Conservation (phyloP, 2,888 invertebrate species). For the Colostygia pectinataria region DNA sequence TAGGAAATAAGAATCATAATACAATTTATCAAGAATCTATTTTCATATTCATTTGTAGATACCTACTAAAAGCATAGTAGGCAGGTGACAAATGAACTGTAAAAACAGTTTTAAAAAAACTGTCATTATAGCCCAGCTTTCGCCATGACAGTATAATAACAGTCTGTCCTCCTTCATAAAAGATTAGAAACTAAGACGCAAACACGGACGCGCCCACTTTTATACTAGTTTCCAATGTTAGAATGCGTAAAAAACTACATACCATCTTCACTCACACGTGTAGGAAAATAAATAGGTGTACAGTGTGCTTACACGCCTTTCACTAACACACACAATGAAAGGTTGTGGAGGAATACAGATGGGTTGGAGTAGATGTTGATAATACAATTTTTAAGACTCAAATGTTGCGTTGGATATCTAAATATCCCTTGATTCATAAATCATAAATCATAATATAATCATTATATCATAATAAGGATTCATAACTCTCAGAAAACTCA, state of each 20-base stretch:
- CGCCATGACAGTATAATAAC: constrained; percentile 13
- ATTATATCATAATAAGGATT: no score
- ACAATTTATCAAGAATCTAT: no score
- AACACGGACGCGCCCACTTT: constrained; percentile 54
- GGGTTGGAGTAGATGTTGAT: constrained; percentile 41
- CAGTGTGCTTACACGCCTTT: constrained; percentile 67
- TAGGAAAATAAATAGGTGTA: constrained; percentile 41
- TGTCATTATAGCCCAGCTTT: background rate
- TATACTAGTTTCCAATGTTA: constrained; percentile 72
- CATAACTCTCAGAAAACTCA: no score
- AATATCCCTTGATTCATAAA: no score
- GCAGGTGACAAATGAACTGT: no score
- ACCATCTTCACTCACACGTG: constrained; percentile 62
- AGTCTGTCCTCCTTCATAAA: constrained; percentile 20
- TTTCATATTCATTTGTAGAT: no score
- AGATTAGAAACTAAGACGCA: constrained; percentile 64
- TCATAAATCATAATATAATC: no score
- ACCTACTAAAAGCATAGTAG: no score
- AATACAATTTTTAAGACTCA: background rate
- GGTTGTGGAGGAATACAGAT: constrained; percentile 39
- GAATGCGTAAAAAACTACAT: constrained; percentile 60
- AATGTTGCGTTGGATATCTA: no score
- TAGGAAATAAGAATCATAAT: no score
- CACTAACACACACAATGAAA: constrained; percentile 58
- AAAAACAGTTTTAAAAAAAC: no score